phyloP scores from a whole-genome alignment of 2,113 vertebrate genomes.

The Chloroceryle aenea region DNA sequence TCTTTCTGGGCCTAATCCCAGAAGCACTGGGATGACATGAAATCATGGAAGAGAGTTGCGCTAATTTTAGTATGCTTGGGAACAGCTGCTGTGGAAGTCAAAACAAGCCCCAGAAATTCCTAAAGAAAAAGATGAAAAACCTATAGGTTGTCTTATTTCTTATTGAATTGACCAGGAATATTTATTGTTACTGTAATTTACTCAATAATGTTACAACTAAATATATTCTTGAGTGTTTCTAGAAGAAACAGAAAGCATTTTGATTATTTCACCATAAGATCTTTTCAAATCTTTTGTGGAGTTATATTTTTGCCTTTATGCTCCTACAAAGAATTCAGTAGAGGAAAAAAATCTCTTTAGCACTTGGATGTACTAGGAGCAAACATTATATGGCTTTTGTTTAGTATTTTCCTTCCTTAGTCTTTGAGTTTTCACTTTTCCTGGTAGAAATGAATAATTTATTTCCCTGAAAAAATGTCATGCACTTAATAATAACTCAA shows the following conservation, averaged over 20 bases:
- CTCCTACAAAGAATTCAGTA: neutral
- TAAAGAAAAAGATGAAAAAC: neutral
- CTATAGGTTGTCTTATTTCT: neutral
- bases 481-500: neutral
- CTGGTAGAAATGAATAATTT: neutral
- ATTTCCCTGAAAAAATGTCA: neutral
- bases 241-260: neutral
- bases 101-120: neutral
- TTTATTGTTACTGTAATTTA: neutral
- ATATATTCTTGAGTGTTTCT: neutral
- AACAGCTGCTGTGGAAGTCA: neutral
- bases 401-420: neutral
- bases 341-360: neutral
- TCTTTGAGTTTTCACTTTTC: neutral
- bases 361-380: neutral
- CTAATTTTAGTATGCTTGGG: conserved; percentile 41
- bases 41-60: neutral
- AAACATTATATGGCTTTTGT: neutral
- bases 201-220: neutral
- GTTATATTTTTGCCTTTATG: neutral
- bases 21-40: neutral
- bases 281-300: neutral
- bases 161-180: neutral
- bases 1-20: conserved; percentile 24
- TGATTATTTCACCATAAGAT: neutral